phyloP scores from a whole-genome alignment of 2,797 vertebrate genomes.

The Sebastiscus tertius region DNA sequence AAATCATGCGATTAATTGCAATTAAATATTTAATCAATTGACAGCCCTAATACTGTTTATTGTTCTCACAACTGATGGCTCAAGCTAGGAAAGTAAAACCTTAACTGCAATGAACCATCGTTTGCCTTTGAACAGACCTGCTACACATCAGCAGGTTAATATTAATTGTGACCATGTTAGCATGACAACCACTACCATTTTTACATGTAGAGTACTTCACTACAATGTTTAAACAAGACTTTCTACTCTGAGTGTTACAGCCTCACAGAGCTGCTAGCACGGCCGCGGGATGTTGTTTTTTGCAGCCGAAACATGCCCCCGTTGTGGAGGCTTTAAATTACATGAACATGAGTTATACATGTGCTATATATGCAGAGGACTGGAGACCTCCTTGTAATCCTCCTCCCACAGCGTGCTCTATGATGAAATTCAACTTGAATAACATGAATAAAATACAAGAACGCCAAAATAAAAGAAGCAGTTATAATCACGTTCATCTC shows the following conservation, averaged over 20 bases:
- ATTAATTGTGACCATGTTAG: too few relatives aligned
- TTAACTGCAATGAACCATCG: neutral
- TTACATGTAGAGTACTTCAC: too few relatives aligned
- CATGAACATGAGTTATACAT: neutral
- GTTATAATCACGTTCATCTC: neutral
- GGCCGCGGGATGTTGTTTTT: too few relatives aligned
- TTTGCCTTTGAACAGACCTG: accelerated
- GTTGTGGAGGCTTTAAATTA: neutral
- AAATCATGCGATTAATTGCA: too few relatives aligned
- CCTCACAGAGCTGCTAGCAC: too few relatives aligned
- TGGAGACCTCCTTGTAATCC: neutral
- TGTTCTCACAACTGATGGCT: neutral
- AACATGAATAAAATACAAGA: neutral
- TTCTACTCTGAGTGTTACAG: too few relatives aligned
- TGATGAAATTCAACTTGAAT: neutral
- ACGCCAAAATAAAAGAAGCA: neutral
- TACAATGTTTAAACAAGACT: too few relatives aligned
- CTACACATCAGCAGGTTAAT: too few relatives aligned
- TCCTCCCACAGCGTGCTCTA: neutral
- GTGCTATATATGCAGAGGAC: neutral
- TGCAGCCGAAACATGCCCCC: neutral
- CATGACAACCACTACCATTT: too few relatives aligned
- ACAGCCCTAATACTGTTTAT: too few relatives aligned
- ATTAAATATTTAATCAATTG: too few relatives aligned
- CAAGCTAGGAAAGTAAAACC: neutral